Base-by-base conservation (phyloP, 2,888 invertebrate species). In the Hoplodrina ambigua region DNA sequence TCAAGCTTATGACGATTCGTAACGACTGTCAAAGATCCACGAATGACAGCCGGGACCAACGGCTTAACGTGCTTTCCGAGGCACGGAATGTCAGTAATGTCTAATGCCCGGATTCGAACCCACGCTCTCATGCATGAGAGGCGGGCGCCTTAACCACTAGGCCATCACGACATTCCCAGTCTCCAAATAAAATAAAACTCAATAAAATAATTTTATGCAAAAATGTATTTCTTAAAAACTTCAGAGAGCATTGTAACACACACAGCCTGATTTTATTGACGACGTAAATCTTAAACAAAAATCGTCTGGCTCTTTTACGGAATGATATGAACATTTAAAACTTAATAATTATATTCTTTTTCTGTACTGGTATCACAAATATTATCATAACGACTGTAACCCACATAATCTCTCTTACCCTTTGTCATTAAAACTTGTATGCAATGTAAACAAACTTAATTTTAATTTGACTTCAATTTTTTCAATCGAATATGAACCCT, bases 211-310 rank as follows among this genome's bases (percentile, higher is more conserved):
- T 62, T 60, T 64, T 33, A 19, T 75, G 15, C 10, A 75, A 70
- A 75, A 59, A 15, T 78, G 15, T 78, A 79, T 66, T 78, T 70
- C 62, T 70, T 75, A 63, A 19, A 75, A 79, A 62, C 59, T 70
- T 59, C 46, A 81, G 75, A 78, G 78, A 77, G 72, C 69, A 55
- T 61, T 37, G 66, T 65, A 72, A 72, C 53, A 58, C 25, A 71
- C 63, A 73, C 63, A 69, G 78, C 62, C 69, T 50, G 67, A 61
- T 71, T 61, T 33, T 25, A 49, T 2, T 8, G 0, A 56, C 17
- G 13, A 58, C 20, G 25, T 54, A 54, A 54, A 19, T 44, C 3
- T 44, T 44, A 33, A 33, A 15, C 44, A 37, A 10, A 37, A 2
- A 37, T 37, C 7, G 33, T 5, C 5, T 33, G 33, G 33, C 7